Percentiles rank a stretch among this genome's conserved stretches.
Conservation (phyloP, 2,113 vertebrate genomes). For the Marmota monax region DNA sequence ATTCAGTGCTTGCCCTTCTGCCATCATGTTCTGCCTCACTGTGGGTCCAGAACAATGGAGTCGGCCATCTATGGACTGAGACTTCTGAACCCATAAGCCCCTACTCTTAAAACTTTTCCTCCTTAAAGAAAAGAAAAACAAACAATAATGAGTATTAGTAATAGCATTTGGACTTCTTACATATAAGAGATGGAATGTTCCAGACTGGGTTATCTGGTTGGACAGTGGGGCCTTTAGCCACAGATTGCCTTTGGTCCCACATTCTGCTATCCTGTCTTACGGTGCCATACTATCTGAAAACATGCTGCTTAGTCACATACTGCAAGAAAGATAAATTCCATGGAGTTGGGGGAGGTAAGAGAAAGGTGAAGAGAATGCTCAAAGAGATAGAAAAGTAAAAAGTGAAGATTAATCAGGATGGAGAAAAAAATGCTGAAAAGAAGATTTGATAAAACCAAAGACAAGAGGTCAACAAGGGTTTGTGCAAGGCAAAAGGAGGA, state of each 20-base stretch:
- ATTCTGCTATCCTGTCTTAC: background rate
- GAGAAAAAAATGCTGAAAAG: background rate
- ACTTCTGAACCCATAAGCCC: no score
- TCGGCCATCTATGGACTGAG: no score
- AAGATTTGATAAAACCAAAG: background rate
- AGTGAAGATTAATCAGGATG: background rate
- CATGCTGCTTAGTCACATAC: background rate
- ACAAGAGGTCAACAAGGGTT: background rate
- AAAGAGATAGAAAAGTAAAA: background rate
- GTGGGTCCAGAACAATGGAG: no score
- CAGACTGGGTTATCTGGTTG: background rate
- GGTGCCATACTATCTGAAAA: background rate
- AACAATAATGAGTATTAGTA: rapidly evolving
- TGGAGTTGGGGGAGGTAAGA: background rate
- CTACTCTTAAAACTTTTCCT: no score
- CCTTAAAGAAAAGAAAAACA: no score
- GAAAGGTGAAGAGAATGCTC: background rate
- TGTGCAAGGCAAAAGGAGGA: background rate
- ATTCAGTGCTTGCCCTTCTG: no score
- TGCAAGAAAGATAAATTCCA: background rate
- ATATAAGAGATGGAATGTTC: background rate
- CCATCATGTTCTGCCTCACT: no score
- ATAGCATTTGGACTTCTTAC: background rate
- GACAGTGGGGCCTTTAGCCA: no score
- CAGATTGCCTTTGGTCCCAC: background rate